These are phyloP conservation scores for Megalurothrips usitatus DNA, from an alignment of 2,888 invertebrate species.

Conservation along the genomic window DNA sequence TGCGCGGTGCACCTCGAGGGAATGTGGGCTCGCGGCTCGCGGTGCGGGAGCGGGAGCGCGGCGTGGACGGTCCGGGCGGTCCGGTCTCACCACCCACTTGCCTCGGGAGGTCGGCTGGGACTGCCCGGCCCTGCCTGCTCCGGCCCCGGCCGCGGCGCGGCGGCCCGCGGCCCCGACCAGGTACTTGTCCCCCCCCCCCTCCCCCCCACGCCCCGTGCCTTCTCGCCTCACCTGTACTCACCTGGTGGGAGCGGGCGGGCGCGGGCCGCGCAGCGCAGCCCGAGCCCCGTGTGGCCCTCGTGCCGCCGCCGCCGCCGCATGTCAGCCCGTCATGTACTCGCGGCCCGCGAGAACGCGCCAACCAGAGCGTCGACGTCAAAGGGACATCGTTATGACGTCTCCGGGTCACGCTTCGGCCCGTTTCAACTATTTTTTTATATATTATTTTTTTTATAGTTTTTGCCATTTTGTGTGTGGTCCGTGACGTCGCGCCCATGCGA, in stretches of 20 bases:
- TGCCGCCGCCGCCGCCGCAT: neutral
- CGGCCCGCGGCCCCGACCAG: neutral
- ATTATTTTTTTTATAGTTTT: no score
- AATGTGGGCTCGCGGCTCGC: conserved; percentile 45
- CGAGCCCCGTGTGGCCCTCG: neutral
- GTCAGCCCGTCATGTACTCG: neutral
- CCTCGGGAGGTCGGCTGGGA: conserved; percentile 13
- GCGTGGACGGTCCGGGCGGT: conserved; percentile 39
- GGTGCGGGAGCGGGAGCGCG: conserved; percentile 58
- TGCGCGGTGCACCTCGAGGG: neutral
- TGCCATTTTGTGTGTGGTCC: no score
- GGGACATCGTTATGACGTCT: no score
- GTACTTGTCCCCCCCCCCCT: neutral
- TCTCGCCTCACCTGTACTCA: neutral
- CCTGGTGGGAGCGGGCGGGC: neutral
- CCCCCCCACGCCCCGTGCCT: neutral
- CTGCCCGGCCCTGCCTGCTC: neutral
- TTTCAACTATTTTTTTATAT: no score
- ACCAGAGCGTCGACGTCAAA: no score
- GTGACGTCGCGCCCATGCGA: neutral
- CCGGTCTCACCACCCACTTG: neutral
- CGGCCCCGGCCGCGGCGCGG: neutral
- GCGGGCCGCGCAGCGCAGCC: neutral
- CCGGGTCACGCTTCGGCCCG: no score
- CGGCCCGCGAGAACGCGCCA: neutral